A percentile compares a stretch with the other conserved stretches of the same genome.
phyloP scores from a whole-genome alignment of 2,113 vertebrate species.

The Scomber japonicus region DNA sequence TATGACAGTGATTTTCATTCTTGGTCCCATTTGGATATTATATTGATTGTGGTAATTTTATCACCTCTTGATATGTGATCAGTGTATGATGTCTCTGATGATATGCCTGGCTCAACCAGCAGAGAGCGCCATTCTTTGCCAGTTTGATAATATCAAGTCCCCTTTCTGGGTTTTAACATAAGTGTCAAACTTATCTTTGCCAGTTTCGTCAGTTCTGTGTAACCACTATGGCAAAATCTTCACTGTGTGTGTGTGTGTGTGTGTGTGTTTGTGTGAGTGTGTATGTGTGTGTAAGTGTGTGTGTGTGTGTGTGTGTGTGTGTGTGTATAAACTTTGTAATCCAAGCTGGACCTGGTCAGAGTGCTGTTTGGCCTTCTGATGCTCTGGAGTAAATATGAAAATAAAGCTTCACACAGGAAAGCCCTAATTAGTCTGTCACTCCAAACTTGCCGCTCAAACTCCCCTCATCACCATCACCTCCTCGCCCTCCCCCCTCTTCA shows the following conservation, averaged over 20 bases:
- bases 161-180: not conserved
- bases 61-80: not conserved
- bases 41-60: too few relatives aligned
- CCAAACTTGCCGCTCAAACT: conserved; percentile 58
- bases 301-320: conserved; percentile 27
- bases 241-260: not conserved
- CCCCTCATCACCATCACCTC: not conserved
- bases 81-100: not conserved
- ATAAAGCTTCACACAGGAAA: conserved; percentile 81
- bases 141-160: conserved; percentile 9
- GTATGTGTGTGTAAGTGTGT: conserved; percentile 33
- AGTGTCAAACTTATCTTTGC: conserved; percentile 39
- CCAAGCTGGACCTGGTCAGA: conserved; percentile 31
- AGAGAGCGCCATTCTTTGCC: conserved; percentile 73
- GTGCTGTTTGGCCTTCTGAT: conserved; percentile 67
- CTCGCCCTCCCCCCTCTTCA: not conserved
- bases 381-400: conserved; percentile 82
- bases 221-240: conserved; percentile 5
- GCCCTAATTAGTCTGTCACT: conserved; percentile 82
- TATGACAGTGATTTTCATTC: too few relatives aligned
- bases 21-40: too few relatives aligned
- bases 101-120: conserved; percentile 43
- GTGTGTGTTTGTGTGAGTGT: conserved; percentile 9
- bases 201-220: conserved; percentile 24
- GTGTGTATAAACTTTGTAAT: conserved; percentile 28